Base-by-base conservation (phyloP, 1,140 invertebrate genomes). In the Ptiloglossa arizonensis region DNA sequence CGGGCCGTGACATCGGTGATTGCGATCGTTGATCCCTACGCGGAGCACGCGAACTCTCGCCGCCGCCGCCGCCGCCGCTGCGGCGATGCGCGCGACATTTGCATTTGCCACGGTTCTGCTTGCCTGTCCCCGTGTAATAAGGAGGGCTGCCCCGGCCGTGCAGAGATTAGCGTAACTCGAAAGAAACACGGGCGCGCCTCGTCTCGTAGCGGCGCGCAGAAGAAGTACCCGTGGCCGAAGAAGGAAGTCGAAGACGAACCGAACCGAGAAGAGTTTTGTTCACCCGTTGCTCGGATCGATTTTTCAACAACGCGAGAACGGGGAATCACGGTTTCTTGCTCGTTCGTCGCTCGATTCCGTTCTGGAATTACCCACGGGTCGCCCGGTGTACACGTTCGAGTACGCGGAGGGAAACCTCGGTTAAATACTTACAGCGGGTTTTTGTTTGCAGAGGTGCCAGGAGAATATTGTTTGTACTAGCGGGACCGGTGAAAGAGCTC, bases 1-100 rank as follows among this genome's bases (percentile, higher is more conserved):
- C 35, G 54, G n/a, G 19, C 86, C 86, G 85, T 87, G 77, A 87
- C 85, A 87, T 86, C 80, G 82, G 71, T 87, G 86, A 87, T 87
- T 83, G 76, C 86, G 76, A 85, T 82, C 72, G 77, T 76, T 77
- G 76, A 72, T 82, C 80, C 67, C 69, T 32, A 27, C 67, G 38
- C 13, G 44, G 68, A 29, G 44, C 48, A 80, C 22, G 48, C 64
- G 56, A 59, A 62, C n/a, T n/a, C n/a, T n/a, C n/a, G n/a, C n/a
- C n/a, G n/a, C n/a, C n/a, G n/a, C n/a, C n/a, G n/a, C n/a, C n/a
- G n/a, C 62, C 46, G 27, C 41, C 17, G 56, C 24, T 38, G 41
- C 8, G 35, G 2, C 22, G 44, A 48, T 46, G 54, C 68, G 56
- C 76, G 82, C 82, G 81, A 83, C 82, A 83, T 83, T 83, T 79